Evolutionary conservation across 2,113 vertebrate species (phyloP).

Genomic region (Okapia johnstoni): DNA sequence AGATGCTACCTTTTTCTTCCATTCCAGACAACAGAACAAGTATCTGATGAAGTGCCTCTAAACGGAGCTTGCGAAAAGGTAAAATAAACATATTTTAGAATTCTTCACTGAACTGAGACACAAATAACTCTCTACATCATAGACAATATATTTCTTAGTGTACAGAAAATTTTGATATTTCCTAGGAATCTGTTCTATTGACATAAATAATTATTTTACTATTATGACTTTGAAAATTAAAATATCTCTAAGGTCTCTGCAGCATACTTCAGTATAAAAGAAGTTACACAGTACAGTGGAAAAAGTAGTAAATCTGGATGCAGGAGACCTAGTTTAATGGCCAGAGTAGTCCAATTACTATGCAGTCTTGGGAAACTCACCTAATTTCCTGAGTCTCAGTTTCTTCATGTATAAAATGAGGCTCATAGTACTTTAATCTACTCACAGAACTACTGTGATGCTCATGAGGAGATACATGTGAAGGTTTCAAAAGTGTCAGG

Average conservation of each 20-base stretch:
- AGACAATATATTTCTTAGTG: neutral
- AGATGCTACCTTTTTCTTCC: conserved; percentile 93
- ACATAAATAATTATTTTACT: neutral
- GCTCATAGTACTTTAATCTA: neutral
- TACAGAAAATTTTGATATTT: conserved; percentile 15
- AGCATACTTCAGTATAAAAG: neutral
- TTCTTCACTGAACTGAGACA: neutral
- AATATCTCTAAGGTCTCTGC: neutral
- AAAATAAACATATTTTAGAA: conserved; percentile 50
- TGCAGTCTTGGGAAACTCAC: neutral
- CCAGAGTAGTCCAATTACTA: neutral
- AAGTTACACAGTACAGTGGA: neutral
- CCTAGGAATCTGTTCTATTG: neutral
- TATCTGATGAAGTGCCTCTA: conserved; percentile 98
- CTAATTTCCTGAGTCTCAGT: neutral
- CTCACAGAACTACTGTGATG: neutral
- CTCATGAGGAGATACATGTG: neutral
- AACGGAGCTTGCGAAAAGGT: conserved; percentile 85
- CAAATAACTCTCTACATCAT: neutral
- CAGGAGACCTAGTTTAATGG: neutral
- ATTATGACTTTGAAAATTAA: conserved; percentile 7
- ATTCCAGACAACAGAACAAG: conserved; percentile 95
- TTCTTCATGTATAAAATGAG: neutral
- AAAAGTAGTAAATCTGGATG: neutral
- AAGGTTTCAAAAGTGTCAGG: neutral